phyloP scores from a whole-genome alignment of 2,888 invertebrate species.

The Bimastos eiseni region DNA sequence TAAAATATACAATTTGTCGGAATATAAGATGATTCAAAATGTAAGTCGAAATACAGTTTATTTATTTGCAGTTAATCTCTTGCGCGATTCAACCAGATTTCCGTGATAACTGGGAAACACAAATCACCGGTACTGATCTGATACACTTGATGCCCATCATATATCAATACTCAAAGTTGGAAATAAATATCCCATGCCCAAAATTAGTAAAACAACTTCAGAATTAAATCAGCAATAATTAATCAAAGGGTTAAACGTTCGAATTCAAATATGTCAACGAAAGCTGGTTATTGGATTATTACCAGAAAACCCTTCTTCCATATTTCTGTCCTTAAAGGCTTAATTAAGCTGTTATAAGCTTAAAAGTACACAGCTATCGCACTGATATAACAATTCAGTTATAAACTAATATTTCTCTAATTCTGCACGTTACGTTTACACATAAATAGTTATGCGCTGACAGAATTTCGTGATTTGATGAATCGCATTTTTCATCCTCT shows the following conservation, averaged over 20 bases:
- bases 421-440: too few relatives aligned
- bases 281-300: not conserved
- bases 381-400: too few relatives aligned
- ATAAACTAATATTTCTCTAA: too few relatives aligned
- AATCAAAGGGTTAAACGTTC: not conserved
- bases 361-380: too few relatives aligned
- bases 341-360: too few relatives aligned
- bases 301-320: too few relatives aligned
- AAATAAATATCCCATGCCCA: not conserved
- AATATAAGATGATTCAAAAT: not conserved
- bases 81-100: not conserved
- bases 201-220: not conserved
- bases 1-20: not conserved
- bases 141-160: not conserved
- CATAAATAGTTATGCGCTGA: too few relatives aligned
- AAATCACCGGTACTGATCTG: not conserved
- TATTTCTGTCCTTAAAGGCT: too few relatives aligned
- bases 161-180: not conserved
- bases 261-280: not conserved
- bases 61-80: not conserved
- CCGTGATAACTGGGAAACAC: not conserved
- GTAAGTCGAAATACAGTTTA: not conserved
- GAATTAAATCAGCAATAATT: not conserved
- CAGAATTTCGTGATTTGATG: too few relatives aligned
- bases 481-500: too few relatives aligned